Conservation (phyloP, 64 coral and sea anemone species). For the Pocillopora damicornis region DNA sequence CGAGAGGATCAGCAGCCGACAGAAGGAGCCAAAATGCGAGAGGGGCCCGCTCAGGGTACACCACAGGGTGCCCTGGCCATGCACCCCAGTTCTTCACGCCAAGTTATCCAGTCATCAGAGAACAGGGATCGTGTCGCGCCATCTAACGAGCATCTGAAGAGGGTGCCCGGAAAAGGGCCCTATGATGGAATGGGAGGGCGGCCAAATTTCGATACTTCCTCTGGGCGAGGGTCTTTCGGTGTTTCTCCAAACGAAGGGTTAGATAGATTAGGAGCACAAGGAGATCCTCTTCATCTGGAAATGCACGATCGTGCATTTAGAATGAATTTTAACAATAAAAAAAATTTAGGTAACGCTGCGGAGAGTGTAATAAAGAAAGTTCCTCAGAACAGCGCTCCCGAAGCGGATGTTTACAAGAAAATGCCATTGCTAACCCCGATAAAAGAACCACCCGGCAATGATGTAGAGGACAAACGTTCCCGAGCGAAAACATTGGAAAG, state of each 20-base stretch:
- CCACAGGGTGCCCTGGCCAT: neutral
- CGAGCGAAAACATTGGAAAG: conserved; percentile 31
- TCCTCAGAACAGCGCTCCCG: neutral
- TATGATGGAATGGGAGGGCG: conserved; percentile 11
- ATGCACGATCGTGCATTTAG: neutral
- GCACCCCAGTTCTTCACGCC: neutral
- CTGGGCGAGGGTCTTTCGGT: neutral
- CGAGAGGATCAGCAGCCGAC: conserved; percentile 2
- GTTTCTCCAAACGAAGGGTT: neutral
- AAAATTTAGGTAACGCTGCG: conserved; percentile 27
- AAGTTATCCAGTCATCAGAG: conserved; percentile 4
- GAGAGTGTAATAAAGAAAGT: conserved; percentile 43
- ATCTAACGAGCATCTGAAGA: conserved; percentile 9
- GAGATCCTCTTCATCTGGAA: neutral
- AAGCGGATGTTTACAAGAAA: conserved; percentile 4
- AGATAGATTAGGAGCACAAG: conserved; percentile 3
- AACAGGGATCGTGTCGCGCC: conserved; percentile 2
- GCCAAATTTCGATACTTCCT: neutral
- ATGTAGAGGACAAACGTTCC: conserved; percentile 1
- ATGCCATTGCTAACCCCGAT: conserved; percentile 18
- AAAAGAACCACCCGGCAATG: neutral
- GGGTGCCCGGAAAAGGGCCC: conserved; percentile 11
- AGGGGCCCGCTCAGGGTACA: neutral
- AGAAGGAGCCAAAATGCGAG: neutral
- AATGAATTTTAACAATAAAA: conserved; percentile 24